Conservation (phyloP, 2,797 vertebrate species). For the Eulemur coronatus region DNA sequence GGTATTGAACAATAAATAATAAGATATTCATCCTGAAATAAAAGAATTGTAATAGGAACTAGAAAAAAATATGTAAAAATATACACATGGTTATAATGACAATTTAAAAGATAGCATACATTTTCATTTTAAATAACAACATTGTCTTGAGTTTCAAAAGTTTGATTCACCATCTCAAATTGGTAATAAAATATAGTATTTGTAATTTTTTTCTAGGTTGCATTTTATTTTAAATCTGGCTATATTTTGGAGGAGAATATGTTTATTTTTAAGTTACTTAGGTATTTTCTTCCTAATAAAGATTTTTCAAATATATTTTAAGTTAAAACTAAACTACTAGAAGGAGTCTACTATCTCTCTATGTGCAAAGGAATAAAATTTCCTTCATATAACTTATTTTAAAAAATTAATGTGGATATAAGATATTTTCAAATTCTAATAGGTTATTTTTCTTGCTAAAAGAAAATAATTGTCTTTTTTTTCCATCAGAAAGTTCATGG, state of each 20-base stretch:
- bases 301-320: background rate
- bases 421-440: constrained; percentile 14
- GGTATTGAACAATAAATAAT: background rate
- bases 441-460: background rate
- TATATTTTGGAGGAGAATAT: background rate
- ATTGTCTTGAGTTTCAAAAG: background rate
- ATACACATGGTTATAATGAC: background rate
- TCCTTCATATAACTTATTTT: background rate
- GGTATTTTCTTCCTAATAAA: background rate
- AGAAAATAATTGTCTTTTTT: background rate
- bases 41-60: background rate
- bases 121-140: background rate
- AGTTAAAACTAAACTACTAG: background rate
- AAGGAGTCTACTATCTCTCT: background rate
- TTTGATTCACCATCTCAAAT: background rate
- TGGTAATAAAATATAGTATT: background rate
- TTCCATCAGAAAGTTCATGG: background rate
- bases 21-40: background rate
- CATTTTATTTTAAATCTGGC: background rate
- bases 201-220: background rate
- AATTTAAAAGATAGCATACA: background rate
- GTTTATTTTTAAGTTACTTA: background rate
- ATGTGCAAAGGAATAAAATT: background rate
- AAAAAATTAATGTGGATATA: background rate
- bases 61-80: background rate